Evolutionary conservation across 2,113 vertebrate species (phyloP), one percentile per base, ranked within the genome.

Genomic region (Isichthys henryi): DNA sequence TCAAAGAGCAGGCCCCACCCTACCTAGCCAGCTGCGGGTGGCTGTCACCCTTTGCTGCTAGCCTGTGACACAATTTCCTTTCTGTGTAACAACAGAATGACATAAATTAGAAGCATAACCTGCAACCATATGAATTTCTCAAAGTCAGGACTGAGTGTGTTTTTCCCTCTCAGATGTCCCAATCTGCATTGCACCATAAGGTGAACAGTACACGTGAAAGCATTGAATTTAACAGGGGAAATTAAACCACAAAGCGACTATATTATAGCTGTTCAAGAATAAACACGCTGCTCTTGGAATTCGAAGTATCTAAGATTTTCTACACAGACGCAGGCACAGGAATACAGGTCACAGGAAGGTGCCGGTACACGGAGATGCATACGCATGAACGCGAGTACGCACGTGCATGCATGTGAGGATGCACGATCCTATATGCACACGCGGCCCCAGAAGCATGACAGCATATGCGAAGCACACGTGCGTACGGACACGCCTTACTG

Each of bases 401-500:
- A 17, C 7, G 8, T 11, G 58, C n/a, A 66, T 10, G 58, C 23
- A 1, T 66, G 58, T 3, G 58, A 66, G 58, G 58, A 66, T 27
- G n/a, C 23, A 66, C n/a, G 2, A 11, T 62, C 49, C 17, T 35
- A 48, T 7, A 21, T 21, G 56, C 23, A 48, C 39, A 88, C 21
- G 21, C 43, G 27, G 19, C 43, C 10, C 2, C 87, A 88, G 35
- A 88, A 43, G 43, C 5, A 35, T 53, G 58, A 48, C 21, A 31
- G 31, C 85, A 85, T 13, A 45, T 50, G 85, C 21, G 39, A 88
- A 27, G 56, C 62, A 77, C 31, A 77, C 27, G 48, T 5, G 70
- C 21, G 86, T 3, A 17, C 13, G 31, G 35, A 31, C 45, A 45
- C 4, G 89, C 7, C 97, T 97, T 95, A 99, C 98, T 91, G 98